Conservation (phyloP, 2,888 invertebrate species). For the Synanthedon formicaeformis region DNA sequence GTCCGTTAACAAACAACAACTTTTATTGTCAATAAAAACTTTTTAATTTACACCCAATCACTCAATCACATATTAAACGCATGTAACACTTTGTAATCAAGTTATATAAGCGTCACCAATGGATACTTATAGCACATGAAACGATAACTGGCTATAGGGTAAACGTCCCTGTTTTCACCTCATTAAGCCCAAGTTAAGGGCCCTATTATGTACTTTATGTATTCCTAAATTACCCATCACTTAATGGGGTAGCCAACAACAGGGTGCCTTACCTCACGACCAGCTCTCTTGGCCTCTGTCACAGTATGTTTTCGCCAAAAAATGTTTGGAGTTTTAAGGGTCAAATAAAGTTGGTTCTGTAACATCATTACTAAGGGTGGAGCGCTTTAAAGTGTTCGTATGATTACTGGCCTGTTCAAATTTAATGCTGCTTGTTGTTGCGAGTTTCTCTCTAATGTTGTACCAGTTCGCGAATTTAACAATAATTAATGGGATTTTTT, state of each 20-base stretch:
- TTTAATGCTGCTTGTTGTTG: constrained; percentile 47
- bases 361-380: constrained; percentile 30
- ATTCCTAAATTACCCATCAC: constrained; percentile 70
- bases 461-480: constrained; percentile 35
- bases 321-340: neutral
- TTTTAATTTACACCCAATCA: neutral
- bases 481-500: no score
- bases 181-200: constrained; percentile 64
- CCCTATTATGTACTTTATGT: constrained; percentile 70
- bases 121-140: neutral
- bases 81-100: neutral
- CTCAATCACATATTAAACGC: neutral
- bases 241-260: constrained; percentile 54
- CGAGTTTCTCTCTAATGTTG: constrained; percentile 29
- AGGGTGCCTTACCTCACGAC: constrained; percentile 44
- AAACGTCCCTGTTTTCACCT: constrained; percentile 64
- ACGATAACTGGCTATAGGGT: constrained; percentile 32
- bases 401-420: constrained; percentile 64
- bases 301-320: neutral
- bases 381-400: constrained; percentile 60
- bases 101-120: neutral
- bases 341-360: constrained; percentile 29
- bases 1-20: neutral
- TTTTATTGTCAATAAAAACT: neutral
- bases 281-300: constrained; percentile 28